A percentile compares a stretch with the other conserved stretches of the same genome.
Evolutionary conservation across 2,888 invertebrate species (phyloP).

Genomic region (Tipula unca): DNA sequence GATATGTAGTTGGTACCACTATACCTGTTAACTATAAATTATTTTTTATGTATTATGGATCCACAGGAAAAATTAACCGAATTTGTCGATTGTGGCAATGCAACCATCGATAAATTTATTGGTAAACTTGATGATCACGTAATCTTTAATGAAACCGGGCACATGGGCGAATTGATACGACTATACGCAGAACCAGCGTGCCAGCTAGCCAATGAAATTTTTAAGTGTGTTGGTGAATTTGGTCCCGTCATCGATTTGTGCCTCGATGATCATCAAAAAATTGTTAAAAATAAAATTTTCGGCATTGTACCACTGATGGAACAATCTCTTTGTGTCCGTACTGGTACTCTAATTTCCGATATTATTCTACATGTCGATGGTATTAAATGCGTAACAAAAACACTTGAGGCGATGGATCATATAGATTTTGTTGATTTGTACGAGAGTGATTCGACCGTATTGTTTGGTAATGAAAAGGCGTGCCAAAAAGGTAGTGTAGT

Average conservation of each 20-base stretch:
- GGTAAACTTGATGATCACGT: not conserved
- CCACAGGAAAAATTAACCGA: not conserved
- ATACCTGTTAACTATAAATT: too few species aligned
- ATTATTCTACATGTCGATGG: not conserved
- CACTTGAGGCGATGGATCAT: not conserved
- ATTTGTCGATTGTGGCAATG: not conserved
- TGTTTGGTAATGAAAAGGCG: not conserved
- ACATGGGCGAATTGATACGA: not conserved
- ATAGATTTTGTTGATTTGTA: not conserved
- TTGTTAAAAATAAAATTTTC: not conserved
- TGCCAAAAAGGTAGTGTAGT: not conserved
- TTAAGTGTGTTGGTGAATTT: not conserved
- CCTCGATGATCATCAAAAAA: not conserved
- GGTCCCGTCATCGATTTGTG: not conserved
- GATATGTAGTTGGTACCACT: too few species aligned
- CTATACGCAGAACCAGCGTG: not conserved
- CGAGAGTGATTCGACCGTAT: not conserved
- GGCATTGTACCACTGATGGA: not conserved
- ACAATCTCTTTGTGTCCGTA: not conserved
- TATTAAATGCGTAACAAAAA: not conserved
- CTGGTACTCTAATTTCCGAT: not conserved
- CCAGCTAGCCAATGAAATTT: not conserved
- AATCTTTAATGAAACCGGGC: not conserved
- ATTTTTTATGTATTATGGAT: not conserved
- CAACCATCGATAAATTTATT: not conserved